Evolutionary conservation across 1,140 invertebrate genomes (phyloP), one percentile per base, ranked within the genome.

Genomic region (Amyelois transitella): DNA sequence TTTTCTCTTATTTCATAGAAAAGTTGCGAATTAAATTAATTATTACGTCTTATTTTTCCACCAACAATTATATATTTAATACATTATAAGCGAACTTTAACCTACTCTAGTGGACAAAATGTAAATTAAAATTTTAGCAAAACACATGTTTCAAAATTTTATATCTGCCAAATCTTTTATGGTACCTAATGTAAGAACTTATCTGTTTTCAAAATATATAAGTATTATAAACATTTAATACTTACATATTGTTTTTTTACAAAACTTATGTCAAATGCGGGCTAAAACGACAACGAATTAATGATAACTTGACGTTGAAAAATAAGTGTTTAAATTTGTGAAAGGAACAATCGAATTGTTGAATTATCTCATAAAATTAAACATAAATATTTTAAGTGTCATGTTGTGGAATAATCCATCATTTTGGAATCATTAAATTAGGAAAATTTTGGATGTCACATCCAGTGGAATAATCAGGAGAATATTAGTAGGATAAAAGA

Each of bases 221-320:
- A 6, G 25, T 28, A 28, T 28, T 28, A 28, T 28, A n/a, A n/a
- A n/a, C 32, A 38, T 38, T 4, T 38, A n/a, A 38, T 32, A 14
- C 4, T 1, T 14, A 38, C 32, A 12, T 38, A 38, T 38, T 38
- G 68, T 61, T 43, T 71, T 44, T 55, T 50, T 77, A 32, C 54
- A 62, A 72, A 73, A 79, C 79, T 83, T 82, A 74, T 82, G 77
- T 75, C 80, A 83, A 81, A 85, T 82, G 80, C 81, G 75, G 80
- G 83, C 81, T 83, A 77, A 62, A 49, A 56, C 64, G 58, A 83
- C 81, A 83, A 85, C 81, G 81, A 85, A 81, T 76, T 72, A 54
- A 22, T 55, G 50, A 62, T 66, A 62, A 48, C 38, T 60, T 38
- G 5, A 38, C 32, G 32, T 38, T 38, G 32, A 14, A 14, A 14